A percentile compares a stretch with the other conserved stretches of the same genome.
Conservation (phyloP, 2,888 invertebrate species). For the Leuctra nigra region DNA sequence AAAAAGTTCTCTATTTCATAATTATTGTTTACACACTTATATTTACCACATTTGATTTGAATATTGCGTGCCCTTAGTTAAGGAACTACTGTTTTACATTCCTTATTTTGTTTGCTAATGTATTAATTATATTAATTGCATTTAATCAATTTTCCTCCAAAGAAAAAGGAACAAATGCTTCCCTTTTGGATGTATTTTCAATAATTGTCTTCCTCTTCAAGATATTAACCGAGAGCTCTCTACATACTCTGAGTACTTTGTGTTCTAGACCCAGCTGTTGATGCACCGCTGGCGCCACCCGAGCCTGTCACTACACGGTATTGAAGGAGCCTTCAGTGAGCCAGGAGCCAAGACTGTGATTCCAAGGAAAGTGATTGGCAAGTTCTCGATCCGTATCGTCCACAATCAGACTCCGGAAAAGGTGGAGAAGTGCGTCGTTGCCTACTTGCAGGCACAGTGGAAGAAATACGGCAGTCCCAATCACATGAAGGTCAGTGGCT, state of each 20-base stretch:
- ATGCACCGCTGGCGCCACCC: conserved; percentile 97
- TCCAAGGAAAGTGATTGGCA: conserved; percentile 87
- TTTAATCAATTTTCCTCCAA: too few relatives aligned
- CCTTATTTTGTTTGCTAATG: too few relatives aligned
- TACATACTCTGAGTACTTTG: not conserved
- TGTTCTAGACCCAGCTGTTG: conserved; percentile 57
- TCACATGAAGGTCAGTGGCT: conserved; percentile 63
- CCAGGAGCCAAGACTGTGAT: conserved; percentile 94
- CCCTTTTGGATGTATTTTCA: too few relatives aligned
- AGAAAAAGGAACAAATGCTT: too few relatives aligned
- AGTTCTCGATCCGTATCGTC: conserved; percentile 96
- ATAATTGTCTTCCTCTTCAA: too few relatives aligned
- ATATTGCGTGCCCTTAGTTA: too few relatives aligned
- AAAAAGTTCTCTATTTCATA: too few relatives aligned
- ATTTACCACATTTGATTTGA: too few relatives aligned
- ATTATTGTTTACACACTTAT: too few relatives aligned
- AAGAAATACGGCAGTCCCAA: conserved; percentile 76
- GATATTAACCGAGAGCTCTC: too few relatives aligned
- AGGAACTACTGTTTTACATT: too few relatives aligned
- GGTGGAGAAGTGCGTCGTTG: conserved; percentile 71
- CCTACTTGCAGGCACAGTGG: conserved; percentile 73
- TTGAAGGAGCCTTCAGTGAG: conserved; percentile 91
- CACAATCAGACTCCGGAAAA: conserved; percentile 84
- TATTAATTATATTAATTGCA: not conserved
- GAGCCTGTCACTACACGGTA: conserved; percentile 88